Conservation (phyloP, 2,797 vertebrate species). For the Lithobates pipiens region DNA sequence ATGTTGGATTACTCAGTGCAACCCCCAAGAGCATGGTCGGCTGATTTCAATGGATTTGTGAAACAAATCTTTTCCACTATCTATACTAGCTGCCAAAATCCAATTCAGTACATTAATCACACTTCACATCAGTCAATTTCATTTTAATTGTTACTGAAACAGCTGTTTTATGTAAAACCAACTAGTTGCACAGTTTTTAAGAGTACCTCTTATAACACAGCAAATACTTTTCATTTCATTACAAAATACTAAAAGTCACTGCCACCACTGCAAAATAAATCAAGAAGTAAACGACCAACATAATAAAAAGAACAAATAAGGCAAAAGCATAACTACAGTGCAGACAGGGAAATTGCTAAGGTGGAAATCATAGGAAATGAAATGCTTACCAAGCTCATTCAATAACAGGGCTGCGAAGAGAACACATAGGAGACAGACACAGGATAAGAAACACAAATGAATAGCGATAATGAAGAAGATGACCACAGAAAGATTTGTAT, state of each 20-base stretch:
- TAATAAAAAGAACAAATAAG: constrained; percentile 57
- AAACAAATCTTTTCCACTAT: constrained; percentile 12
- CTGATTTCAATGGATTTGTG: constrained; percentile 10
- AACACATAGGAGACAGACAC: constrained; percentile 82
- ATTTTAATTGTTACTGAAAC: neutral
- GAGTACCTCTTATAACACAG: neutral
- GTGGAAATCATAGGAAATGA: constrained; percentile 75
- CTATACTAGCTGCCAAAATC: constrained; percentile 12
- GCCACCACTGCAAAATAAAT: neutral
- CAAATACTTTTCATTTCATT: neutral
- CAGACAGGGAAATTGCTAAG: constrained; percentile 61
- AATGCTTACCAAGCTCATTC: constrained; percentile 86
- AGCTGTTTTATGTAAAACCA: neutral
- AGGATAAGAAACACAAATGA: constrained; percentile 84
- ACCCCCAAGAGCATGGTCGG: neutral
- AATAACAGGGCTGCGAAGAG: constrained; percentile 85
- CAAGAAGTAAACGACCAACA: neutral
- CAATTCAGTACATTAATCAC: constrained; percentile 3
- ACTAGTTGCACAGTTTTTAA: neutral
- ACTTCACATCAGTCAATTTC: constrained; percentile 11
- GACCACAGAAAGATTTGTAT: constrained; percentile 76
- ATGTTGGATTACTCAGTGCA: neutral
- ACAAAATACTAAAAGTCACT: neutral
- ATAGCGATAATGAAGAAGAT: constrained; percentile 77
- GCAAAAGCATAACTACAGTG: constrained; percentile 26